These are phyloP conservation scores for Oscheius sp. DNA, from an alignment of 2,888 invertebrate genomes.

Conservation along the genomic window DNA sequence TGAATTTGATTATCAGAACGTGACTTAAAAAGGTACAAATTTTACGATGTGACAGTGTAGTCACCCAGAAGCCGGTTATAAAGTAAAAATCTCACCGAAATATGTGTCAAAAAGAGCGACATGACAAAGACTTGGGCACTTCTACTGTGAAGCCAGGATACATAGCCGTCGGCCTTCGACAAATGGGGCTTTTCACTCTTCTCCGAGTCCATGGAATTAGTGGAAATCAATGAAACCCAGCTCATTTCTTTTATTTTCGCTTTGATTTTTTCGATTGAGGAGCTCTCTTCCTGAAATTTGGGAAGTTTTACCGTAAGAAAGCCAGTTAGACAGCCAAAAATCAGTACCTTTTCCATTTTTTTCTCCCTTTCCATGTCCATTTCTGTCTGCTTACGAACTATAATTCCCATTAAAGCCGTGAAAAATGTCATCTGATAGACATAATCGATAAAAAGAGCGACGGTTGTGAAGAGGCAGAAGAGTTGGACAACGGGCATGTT, in stretches of 20 bases:
- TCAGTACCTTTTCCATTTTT: slow-evolving; percentile 38
- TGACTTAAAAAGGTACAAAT: slow-evolving; percentile 7
- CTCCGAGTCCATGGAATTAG: not conserved
- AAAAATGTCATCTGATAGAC: slow-evolving; percentile 71
- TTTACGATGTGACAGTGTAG: too few species aligned
- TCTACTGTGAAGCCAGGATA: slow-evolving; percentile 26
- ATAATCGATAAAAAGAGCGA: slow-evolving; percentile 69
- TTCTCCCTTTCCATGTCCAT: slow-evolving; percentile 53
- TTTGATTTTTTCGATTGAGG: slow-evolving; percentile 39
- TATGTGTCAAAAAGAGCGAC: slow-evolving; percentile 54
- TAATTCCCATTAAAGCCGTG: slow-evolving; percentile 62
- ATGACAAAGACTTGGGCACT: slow-evolving; percentile 51
- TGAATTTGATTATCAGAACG: slow-evolving; percentile 27
- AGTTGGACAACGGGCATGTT: slow-evolving; percentile 71
- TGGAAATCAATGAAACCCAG: slow-evolving; percentile 34
- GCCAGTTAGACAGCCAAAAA: not conserved
- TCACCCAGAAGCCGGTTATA: too few species aligned
- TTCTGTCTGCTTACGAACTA: slow-evolving; percentile 45
- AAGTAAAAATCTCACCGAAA: slow-evolving; percentile 59
- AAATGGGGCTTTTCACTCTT: slow-evolving; percentile 22
- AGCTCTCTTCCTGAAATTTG: slow-evolving; percentile 26
- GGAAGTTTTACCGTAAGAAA: too few species aligned
- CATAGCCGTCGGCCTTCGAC: slow-evolving; percentile 31
- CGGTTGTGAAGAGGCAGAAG: slow-evolving; percentile 69
- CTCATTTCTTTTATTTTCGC: slow-evolving; percentile 41